These are phyloP conservation scores for Lagorchestes hirsutus DNA, from an alignment of 2,797 vertebrate genomes.

Conservation along the genomic window DNA sequence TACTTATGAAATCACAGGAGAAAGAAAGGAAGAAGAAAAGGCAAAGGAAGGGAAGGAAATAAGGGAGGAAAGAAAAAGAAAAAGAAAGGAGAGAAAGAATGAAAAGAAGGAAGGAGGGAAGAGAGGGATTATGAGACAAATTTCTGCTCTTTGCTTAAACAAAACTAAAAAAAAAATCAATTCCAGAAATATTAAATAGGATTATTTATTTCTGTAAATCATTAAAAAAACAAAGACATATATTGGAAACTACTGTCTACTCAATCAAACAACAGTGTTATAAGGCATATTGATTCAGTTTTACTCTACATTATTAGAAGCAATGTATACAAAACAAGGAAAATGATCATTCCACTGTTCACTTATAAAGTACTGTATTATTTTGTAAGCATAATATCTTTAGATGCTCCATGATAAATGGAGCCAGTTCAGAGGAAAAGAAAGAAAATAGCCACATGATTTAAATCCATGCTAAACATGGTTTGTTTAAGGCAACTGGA, in stretches of 20 bases:
- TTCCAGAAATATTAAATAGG: not conserved
- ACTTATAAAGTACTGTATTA: not conserved
- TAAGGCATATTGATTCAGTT: not conserved
- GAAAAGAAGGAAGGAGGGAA: not conserved
- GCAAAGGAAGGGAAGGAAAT: not conserved
- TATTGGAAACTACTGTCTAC: not conserved
- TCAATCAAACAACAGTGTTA: not conserved
- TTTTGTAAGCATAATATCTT: not conserved
- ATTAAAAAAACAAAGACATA: not conserved
- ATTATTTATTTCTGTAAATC: not conserved
- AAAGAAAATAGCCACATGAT: not conserved
- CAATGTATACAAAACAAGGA: not conserved
- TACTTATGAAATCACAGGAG: not conserved
- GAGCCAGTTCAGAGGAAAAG: not conserved
- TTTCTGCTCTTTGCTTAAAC: not conserved
- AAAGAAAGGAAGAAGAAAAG: not conserved
- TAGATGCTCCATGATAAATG: not conserved
- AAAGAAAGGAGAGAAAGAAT: not conserved
- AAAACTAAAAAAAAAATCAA: not conserved
- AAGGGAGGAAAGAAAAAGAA: no score
- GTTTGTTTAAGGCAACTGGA: not conserved
- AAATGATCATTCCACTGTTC: not conserved
- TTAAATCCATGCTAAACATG: not conserved
- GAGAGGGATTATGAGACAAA: not conserved
- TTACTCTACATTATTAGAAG: not conserved